Evolutionary conservation across 2,797 vertebrate species (phyloP).

Genomic region (Pelochelys cantorii): DNA sequence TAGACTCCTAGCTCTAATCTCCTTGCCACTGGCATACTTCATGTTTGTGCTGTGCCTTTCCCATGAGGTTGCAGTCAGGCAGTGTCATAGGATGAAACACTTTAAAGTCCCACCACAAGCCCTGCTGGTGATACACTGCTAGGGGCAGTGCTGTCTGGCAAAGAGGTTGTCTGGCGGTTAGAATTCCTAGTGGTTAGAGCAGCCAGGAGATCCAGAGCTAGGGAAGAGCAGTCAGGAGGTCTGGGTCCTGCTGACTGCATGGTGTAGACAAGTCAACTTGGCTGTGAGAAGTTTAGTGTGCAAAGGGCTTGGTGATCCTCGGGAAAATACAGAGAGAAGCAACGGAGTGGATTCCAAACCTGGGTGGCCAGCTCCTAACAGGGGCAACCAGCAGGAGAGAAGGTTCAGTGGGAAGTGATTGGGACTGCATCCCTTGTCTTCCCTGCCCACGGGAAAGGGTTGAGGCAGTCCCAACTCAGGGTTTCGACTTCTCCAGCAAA

Average conservation of each 20-base stretch:
- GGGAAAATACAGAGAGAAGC: not conserved
- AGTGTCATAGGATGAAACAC: not conserved
- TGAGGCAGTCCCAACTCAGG: too few relatives aligned
- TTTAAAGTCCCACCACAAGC: not conserved
- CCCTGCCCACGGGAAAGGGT: not conserved
- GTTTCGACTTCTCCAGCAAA: too few relatives aligned
- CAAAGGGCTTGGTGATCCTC: not conserved
- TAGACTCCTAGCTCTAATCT: too few relatives aligned
- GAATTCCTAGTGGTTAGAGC: too few relatives aligned
- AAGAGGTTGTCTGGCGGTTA: rapidly evolving
- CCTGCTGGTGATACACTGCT: not conserved
- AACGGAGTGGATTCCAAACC: not conserved
- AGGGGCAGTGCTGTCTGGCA: too few relatives aligned
- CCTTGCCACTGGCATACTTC: too few relatives aligned
- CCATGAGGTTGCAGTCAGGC: not conserved
- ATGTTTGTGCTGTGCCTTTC: not conserved
- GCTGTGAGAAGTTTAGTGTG: too few relatives aligned
- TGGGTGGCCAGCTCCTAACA: too few relatives aligned
- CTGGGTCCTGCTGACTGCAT: too few relatives aligned
- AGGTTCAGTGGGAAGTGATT: not conserved
- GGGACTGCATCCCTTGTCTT: not conserved
- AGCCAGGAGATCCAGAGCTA: too few relatives aligned
- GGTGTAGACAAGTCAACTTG: too few relatives aligned
- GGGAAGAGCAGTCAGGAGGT: too few relatives aligned
- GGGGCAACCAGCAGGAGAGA: not conserved